Evolutionary conservation across 2,888 invertebrate species (phyloP).

Genomic region (Strigamia transsilvanica): DNA sequence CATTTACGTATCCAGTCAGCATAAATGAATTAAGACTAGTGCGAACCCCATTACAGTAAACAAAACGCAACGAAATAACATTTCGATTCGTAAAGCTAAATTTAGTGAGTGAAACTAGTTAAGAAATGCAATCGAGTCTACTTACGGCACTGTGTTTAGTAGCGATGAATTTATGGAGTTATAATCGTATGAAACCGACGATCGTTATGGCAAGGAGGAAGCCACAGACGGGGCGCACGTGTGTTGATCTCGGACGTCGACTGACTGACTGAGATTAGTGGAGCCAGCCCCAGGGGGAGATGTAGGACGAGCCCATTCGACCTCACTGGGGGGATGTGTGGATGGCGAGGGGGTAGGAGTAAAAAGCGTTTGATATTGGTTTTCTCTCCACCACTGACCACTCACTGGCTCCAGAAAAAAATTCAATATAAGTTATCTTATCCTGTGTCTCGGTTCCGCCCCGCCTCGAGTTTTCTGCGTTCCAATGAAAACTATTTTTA

Average conservation of each 20-base stretch:
- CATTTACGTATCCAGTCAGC: neutral
- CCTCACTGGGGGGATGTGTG: neutral
- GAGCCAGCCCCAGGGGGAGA: neutral
- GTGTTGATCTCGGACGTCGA: neutral
- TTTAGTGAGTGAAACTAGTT: neutral
- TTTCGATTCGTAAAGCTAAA: neutral
- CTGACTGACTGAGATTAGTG: neutral
- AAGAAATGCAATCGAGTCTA: neutral
- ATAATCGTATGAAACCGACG: neutral
- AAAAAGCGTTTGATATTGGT: neutral
- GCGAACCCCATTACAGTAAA: neutral
- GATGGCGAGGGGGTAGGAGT: neutral
- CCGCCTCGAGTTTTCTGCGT: neutral
- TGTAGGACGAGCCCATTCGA: neutral
- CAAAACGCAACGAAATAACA: neutral
- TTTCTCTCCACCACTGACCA: neutral
- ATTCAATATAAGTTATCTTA: neutral
- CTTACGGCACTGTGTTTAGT: neutral
- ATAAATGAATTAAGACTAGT: neutral
- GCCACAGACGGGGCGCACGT: neutral
- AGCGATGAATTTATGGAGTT: neutral
- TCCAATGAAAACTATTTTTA: neutral
- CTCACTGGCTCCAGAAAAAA: neutral
- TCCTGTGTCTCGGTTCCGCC: neutral
- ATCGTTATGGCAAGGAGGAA: neutral